Base-by-base conservation (phyloP, 2,797 vertebrate species). In the Periparus ater region DNA sequence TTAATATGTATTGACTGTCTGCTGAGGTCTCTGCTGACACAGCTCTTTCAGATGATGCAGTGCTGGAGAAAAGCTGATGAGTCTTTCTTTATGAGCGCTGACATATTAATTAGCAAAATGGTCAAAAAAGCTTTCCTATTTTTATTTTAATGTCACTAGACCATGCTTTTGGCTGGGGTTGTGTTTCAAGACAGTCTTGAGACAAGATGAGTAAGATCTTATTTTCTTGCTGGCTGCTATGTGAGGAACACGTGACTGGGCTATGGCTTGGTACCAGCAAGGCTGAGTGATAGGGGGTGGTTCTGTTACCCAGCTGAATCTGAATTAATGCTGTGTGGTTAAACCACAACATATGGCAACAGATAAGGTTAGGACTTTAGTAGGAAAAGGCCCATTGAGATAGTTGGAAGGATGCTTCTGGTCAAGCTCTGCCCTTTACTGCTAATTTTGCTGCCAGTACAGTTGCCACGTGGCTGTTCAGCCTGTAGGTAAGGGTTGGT, bases 51-150 rank as follows among this genome's bases (percentile, higher is more conserved):
- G 96, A 97, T 98, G 97, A 98, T 97, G 97, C 97, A 98, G 97
- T 98, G 92, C 97, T 98, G 79, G 97, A 98, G 98, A 96, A 98
- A 98, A 98, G 97, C 98, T 97, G 98, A 98, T 96, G 97, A 97
- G 98, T 98, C 97, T 98, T 98, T 98, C 98, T 99, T 99, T 99
- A 98, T 98, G 98, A 98, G 98, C 98, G 98, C 98, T 99, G 99
- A 99, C 98, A 99, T 98, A 99, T 99, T 99, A 99, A 99, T 99
- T 99, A 99, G 98, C 95, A 96, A 98, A 99, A 99, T 99, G 98
- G 98, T 98, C 98, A 98, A 98, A 98, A 97, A 98, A 98, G 98
- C 98, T 98, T 98, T 97, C 93, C 97, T 98, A 89, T 98, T 97
- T 97, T 96, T 98, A 97, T 98, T 99, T 99, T 99, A 99, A 99